Evolutionary conservation across 2,113 vertebrate genomes (phyloP).

Genomic region (Nanger granti): DNA sequence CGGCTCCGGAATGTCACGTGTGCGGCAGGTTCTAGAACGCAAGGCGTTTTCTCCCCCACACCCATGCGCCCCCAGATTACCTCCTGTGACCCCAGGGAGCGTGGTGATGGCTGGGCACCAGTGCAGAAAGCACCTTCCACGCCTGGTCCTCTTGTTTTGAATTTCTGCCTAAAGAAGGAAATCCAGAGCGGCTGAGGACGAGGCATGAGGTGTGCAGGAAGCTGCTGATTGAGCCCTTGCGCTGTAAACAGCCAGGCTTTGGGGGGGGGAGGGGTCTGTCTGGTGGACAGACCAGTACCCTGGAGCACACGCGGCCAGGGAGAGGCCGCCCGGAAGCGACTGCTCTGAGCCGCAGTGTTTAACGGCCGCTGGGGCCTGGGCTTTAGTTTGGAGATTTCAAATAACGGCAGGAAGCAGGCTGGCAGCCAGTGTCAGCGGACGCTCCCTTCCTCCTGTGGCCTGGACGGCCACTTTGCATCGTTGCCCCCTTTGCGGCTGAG

Average conservation of each 20-base stretch:
- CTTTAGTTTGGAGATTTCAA: not conserved
- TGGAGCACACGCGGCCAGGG: not conserved
- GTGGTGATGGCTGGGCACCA: not conserved
- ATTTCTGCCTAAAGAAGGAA: conserved; percentile 5
- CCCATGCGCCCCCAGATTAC: not conserved
- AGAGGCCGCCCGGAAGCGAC: not conserved
- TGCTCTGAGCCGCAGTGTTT: not conserved
- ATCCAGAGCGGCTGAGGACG: not conserved
- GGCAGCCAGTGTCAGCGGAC: not conserved
- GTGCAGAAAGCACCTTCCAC: accelerated
- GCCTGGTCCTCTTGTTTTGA: not conserved
- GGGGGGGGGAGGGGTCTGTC: not conserved
- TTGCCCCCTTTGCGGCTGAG: not conserved
- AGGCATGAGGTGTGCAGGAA: not conserved
- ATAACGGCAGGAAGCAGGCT: not conserved
- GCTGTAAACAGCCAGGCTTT: not conserved
- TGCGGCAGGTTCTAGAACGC: not conserved
- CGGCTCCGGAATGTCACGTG: not conserved
- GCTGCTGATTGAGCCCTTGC: not conserved
- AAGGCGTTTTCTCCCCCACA: accelerated
- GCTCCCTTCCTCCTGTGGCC: not conserved
- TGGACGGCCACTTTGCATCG: not conserved
- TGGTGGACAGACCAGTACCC: not conserved
- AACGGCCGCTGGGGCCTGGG: accelerated
- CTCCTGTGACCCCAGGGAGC: not conserved